Evolutionary conservation across 2,888 invertebrate genomes (phyloP).

Genomic region (Dromius quadrimaculatus): DNA sequence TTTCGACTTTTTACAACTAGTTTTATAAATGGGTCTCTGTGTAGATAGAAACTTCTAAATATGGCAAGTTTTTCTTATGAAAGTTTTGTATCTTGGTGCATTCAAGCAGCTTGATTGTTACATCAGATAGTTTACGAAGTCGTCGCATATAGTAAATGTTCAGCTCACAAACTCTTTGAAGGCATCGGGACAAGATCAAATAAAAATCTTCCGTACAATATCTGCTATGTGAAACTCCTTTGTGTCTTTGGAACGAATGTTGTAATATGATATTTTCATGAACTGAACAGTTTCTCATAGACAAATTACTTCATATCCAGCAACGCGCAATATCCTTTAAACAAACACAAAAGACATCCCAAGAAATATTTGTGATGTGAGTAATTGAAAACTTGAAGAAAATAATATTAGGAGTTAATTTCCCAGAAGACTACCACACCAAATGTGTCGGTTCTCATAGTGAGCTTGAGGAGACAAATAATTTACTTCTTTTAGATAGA

Average conservation of each 20-base stretch:
- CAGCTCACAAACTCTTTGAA: neutral
- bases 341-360: neutral
- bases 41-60: neutral
- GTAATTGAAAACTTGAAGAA: slow-evolving; percentile 22
- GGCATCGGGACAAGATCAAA: neutral
- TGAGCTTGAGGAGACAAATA: neutral
- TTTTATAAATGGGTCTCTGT: neutral
- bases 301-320: neutral
- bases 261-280: no score
- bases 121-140: neutral
- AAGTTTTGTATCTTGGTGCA: neutral
- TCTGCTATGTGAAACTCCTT: neutral
- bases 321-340: neutral
- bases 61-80: neutral
- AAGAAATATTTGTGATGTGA: neutral
- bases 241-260: neutral
- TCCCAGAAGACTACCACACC: slow-evolving; percentile 6
- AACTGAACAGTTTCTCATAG: neutral
- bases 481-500: no score
- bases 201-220: neutral
- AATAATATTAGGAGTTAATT: slow-evolving; percentile 29
- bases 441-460: slow-evolving; percentile 3
- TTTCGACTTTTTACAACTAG: no score
- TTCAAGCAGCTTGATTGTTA: neutral
- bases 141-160: no score